Percentiles rank a stretch among this genome's conserved stretches.
Conservation (phyloP, 1,140 invertebrate genomes). For the Meloidogyne floridensis region DNA sequence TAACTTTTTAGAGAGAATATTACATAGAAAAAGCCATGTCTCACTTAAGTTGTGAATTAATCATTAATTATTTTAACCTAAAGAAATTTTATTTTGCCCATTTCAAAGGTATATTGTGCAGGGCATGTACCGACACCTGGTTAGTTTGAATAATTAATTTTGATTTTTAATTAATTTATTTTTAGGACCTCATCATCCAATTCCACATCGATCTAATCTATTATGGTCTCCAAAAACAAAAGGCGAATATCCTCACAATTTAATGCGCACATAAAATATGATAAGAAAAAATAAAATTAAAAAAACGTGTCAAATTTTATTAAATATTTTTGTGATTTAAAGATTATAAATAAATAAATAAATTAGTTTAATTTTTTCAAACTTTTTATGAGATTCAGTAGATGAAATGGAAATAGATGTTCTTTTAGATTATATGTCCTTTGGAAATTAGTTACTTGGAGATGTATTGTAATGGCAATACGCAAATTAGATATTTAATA, state of each 20-base stretch:
- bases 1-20: too few relatives aligned
- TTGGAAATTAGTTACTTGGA: too few relatives aligned
- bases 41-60: neutral
- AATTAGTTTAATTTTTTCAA: neutral
- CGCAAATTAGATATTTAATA: too few relatives aligned
- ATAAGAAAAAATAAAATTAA: neutral
- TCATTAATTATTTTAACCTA: neutral
- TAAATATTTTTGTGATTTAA: conserved; percentile 13
- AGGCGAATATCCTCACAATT: conserved; percentile 65
- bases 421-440: too few relatives aligned
- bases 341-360: neutral
- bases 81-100: conserved; percentile 14
- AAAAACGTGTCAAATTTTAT: conserved; percentile 28
- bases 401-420: too few relatives aligned
- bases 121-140: conserved; percentile 63
- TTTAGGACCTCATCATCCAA: conserved; percentile 62
- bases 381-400: too few relatives aligned
- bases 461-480: too few relatives aligned
- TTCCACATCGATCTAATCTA: conserved; percentile 64
- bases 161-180: neutral
- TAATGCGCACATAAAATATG: conserved; percentile 47
- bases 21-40: too few relatives aligned
- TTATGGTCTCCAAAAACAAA: conserved; percentile 65
- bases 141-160: neutral
- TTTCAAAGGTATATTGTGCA: conserved; percentile 60